Evolutionary conservation across 2,797 vertebrate genomes (phyloP).

Genomic region (Pipistrellus kuhlii): DNA sequence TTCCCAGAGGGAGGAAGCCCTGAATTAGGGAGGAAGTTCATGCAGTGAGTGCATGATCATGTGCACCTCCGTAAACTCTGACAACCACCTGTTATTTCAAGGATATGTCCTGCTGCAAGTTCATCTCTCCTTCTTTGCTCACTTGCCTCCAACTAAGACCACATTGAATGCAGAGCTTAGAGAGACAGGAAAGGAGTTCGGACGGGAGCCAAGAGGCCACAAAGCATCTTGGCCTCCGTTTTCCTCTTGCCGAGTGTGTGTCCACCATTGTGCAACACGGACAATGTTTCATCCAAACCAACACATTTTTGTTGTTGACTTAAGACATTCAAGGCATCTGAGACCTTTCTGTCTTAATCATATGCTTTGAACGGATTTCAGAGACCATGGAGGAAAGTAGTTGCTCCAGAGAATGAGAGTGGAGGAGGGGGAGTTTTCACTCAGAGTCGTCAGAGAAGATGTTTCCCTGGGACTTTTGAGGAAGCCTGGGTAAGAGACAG

Average conservation of each 20-base stretch:
- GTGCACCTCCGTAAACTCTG: neutral
- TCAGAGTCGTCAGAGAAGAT: too few relatives aligned
- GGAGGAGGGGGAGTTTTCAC: neutral
- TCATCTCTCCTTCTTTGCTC: neutral
- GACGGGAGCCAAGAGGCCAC: neutral
- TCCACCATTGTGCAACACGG: neutral
- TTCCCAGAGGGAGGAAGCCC: neutral
- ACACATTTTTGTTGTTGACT: neutral
- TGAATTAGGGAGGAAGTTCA: neutral
- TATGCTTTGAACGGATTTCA: conserved; percentile 14
- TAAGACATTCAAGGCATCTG: neutral
- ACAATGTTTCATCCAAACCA: neutral
- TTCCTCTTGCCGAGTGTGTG: neutral
- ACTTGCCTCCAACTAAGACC: neutral
- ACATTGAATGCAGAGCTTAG: neutral
- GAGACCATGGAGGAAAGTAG: neutral
- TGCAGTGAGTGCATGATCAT: neutral
- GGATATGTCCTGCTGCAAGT: neutral
- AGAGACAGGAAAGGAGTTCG: neutral
- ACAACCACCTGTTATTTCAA: neutral
- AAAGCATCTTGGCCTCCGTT: neutral
- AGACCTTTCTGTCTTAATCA: neutral
- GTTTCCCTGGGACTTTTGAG: neutral
- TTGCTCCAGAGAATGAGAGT: neutral
- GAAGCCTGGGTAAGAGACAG: neutral